Evolutionary conservation across 2,888 invertebrate genomes (phyloP).

Genomic region (Sphaerophoria taeniata): DNA sequence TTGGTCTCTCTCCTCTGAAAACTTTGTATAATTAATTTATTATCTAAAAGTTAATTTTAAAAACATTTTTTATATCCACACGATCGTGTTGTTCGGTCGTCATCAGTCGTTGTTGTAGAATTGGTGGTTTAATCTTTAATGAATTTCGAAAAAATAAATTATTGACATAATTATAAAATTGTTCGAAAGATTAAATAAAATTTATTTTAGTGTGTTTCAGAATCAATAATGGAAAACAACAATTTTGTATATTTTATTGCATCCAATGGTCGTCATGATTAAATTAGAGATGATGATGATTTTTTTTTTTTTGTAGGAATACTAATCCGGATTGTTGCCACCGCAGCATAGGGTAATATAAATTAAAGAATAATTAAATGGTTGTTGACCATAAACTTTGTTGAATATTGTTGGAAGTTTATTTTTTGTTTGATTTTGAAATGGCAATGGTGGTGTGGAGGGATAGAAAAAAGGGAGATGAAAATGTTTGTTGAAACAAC

Average conservation of each 20-base stretch:
- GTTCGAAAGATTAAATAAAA: constrained; percentile 21
- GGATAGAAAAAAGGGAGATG: background rate
- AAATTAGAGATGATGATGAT: constrained; percentile 6
- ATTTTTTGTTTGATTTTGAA: background rate
- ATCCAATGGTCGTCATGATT: constrained; percentile 7
- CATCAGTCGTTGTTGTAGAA: background rate
- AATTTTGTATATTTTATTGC: constrained; percentile 23
- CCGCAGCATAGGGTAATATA: constrained; percentile 6
- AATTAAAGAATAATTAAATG: constrained; percentile 41
- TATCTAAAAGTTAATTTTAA: constrained; percentile 20
- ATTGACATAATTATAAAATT: constrained; percentile 32
- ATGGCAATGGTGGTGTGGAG: too few species aligned
- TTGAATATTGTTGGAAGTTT: background rate
- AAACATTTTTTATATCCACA: constrained; percentile 8
- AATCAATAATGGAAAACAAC: constrained; percentile 16
- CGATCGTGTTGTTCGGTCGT: background rate
- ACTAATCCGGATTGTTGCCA: constrained; percentile 31
- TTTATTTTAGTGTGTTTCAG: background rate
- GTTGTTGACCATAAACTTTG: constrained; percentile 20
- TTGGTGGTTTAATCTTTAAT: background rate
- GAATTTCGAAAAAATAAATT: constrained; percentile 26
- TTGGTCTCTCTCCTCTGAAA: constrained; percentile 11
- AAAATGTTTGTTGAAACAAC: constrained; percentile 25
- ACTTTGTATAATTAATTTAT: constrained; percentile 50
- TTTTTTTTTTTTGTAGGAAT: background rate